Base-by-base conservation (phyloP, 2,113 vertebrate species). In the Perca fluviatilis region DNA sequence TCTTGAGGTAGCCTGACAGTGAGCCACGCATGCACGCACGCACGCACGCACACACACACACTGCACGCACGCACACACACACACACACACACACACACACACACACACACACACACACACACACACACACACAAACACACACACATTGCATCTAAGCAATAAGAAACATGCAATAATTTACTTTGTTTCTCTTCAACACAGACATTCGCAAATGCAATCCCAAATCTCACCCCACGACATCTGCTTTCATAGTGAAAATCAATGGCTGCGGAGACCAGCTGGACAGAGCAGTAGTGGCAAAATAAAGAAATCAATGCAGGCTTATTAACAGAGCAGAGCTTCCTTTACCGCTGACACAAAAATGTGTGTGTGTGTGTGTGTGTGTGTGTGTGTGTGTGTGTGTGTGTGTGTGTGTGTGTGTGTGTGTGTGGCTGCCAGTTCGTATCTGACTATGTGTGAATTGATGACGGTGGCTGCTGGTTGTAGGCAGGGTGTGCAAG, bases 251-350 rank as follows among this genome's bases (percentile, higher is more conserved):
- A 27, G 47, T 70, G 53, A 69, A 90, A 92, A 93, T 95, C 93
- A 76, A 92, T 94, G 76, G 14, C 66, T 76, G 79, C 51, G 10
- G 78, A 72, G 63, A 71, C 71, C 58, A 86, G 84, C 79, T 79
- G 81, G 87, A 86, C 92, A 67, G 50, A 80, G 82, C 74, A 47
- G 71, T 80, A 71, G 86, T 77, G 78, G 84, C 79, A 91, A 92
- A 91, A 91, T 87, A 92, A 88, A 86, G 86, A 89, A 94, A 93
- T 94, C 92, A 91, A 92, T 94, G 86, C 70, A 60, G 81, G 81
- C 89, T 89, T 90, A 93, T 94, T 94, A 92, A 87, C 77, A 74
- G 75, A 82, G 74, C 83, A 78, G 69, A 57, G 85, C 88, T 88
- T 92, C 80, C 85, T 89, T 82, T 83, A 60, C 80, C 53, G 10